Conservation (phyloP, 2,888 invertebrate genomes). For the Trypoxylon attenuatum region DNA sequence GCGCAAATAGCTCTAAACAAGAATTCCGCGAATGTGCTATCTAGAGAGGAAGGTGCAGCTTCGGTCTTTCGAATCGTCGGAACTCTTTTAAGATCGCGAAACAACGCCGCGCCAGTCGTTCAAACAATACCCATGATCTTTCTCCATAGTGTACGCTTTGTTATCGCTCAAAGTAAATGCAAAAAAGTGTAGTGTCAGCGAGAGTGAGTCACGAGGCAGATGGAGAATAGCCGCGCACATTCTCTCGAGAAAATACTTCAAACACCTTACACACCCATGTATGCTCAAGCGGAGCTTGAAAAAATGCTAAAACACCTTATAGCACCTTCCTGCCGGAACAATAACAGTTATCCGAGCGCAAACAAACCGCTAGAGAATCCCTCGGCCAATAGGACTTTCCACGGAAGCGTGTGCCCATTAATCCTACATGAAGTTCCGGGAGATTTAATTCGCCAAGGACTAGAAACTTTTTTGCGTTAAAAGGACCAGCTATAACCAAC, state of each 20-base stretch:
- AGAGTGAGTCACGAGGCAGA: slow-evolving; percentile 45
- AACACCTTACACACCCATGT: slow-evolving; percentile 33
- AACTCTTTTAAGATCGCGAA: slow-evolving; percentile 2
- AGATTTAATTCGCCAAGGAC: slow-evolving; percentile 26
- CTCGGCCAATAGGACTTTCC: slow-evolving; percentile 13
- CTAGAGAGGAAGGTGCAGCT: not conserved
- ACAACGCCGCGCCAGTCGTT: slow-evolving; percentile 23
- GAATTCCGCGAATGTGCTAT: not conserved
- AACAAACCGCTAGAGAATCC: not conserved
- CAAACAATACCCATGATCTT: slow-evolving; percentile 29
- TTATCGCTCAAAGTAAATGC: slow-evolving; percentile 48
- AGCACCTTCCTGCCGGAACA: not conserved
- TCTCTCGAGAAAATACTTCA: slow-evolving; percentile 16
- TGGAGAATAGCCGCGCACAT: slow-evolving; percentile 28
- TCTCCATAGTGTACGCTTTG: slow-evolving; percentile 15
- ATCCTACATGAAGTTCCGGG: slow-evolving; percentile 1
- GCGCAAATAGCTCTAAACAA: not conserved
- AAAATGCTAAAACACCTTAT: not conserved
- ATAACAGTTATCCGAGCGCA: not conserved
- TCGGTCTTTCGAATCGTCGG: slow-evolving; percentile 8
- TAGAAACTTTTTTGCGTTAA: slow-evolving; percentile 32
- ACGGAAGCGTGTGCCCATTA: not conserved
- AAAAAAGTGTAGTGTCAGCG: slow-evolving; percentile 31
- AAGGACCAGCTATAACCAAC: slow-evolving; percentile 24
- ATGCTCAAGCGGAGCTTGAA: slow-evolving; percentile 10